Percentiles rank a stretch among this genome's conserved stretches.
These are phyloP conservation scores for Napeogenes sylphis DNA, from an alignment of 2,888 invertebrate species.

Conservation along the genomic window DNA sequence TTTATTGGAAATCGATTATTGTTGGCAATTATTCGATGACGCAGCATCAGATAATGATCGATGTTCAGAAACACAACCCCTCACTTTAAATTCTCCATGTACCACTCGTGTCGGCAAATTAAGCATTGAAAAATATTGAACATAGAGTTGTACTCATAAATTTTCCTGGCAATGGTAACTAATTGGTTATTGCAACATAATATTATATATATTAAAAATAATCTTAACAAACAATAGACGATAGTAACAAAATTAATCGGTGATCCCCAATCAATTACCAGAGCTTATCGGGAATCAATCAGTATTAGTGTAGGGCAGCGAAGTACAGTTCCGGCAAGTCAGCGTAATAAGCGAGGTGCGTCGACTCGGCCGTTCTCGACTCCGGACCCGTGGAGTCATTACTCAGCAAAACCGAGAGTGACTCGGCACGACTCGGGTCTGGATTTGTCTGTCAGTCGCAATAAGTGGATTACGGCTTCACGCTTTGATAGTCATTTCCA, in stretches of 20 bases:
- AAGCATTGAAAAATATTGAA: too few relatives aligned
- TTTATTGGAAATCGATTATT: conserved; percentile 2
- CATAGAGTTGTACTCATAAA: too few relatives aligned
- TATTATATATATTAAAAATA: too few relatives aligned
- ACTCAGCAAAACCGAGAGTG: conserved; percentile 64
- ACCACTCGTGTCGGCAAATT: conserved; percentile 10
- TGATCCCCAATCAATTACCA: conserved; percentile 31
- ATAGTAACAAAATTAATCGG: conserved; percentile 31
- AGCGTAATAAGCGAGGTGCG: conserved; percentile 38
- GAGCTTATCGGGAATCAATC: conserved; percentile 54
- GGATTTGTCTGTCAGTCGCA: conserved; percentile 63
- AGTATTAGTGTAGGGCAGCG: conserved; percentile 56
- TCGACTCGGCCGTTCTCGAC: conserved; percentile 40
- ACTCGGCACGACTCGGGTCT: conserved; percentile 49
- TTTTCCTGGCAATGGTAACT: too few relatives aligned
- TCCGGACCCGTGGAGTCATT: conserved; percentile 47
- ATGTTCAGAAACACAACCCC: conserved; percentile 58
- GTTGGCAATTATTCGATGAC: conserved; percentile 65
- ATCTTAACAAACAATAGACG: too few relatives aligned
- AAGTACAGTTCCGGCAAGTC: conserved; percentile 40
- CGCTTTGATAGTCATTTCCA: conserved; percentile 61
- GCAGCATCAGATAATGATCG: conserved; percentile 59
- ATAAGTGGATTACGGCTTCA: conserved; percentile 72
- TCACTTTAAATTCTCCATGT: conserved; percentile 30
- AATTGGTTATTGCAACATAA: too few relatives aligned